Conservation (phyloP, 2,888 invertebrate genomes). For the Heliconius hortense region DNA sequence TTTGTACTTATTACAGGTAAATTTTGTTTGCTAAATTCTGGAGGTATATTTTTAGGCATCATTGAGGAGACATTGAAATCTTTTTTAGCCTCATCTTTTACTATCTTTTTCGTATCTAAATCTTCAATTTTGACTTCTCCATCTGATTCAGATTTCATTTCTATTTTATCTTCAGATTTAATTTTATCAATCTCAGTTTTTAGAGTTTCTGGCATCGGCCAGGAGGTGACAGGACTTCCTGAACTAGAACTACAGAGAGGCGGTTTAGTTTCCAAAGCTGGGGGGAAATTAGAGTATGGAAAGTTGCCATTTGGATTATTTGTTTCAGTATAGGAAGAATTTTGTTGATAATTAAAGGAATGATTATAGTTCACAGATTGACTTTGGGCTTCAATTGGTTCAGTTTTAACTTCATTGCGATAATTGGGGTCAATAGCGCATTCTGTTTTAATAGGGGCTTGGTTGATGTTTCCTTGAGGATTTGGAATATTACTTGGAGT, state of each 20-base stretch:
- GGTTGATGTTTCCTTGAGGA: constrained; percentile 47
- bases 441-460: constrained; percentile 52
- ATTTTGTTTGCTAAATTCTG: constrained; percentile 44
- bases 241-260: constrained; percentile 68
- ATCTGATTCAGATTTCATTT: constrained; percentile 78
- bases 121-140: constrained; percentile 79
- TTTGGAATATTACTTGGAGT: constrained; percentile 48
- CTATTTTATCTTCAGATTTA: constrained; percentile 72
- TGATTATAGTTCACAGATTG: constrained; percentile 52
- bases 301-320: constrained; percentile 55
- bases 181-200: constrained; percentile 74
- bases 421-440: constrained; percentile 50
- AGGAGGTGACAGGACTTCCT: constrained; percentile 68
- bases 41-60: constrained; percentile 44
- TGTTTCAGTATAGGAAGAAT: constrained; percentile 57
- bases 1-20: constrained; percentile 30
- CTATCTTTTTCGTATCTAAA: constrained; percentile 75
- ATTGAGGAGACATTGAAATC: constrained; percentile 35
- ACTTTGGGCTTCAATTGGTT: constrained; percentile 54
- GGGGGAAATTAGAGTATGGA: constrained; percentile 61
- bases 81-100: constrained; percentile 68
- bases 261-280: constrained; percentile 68
- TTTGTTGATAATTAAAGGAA: constrained; percentile 61
- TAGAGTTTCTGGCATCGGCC: constrained; percentile 70
- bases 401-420: constrained; percentile 55